phyloP scores from a whole-genome alignment of 2,113 vertebrate genomes.

The Hippotragus niger region DNA sequence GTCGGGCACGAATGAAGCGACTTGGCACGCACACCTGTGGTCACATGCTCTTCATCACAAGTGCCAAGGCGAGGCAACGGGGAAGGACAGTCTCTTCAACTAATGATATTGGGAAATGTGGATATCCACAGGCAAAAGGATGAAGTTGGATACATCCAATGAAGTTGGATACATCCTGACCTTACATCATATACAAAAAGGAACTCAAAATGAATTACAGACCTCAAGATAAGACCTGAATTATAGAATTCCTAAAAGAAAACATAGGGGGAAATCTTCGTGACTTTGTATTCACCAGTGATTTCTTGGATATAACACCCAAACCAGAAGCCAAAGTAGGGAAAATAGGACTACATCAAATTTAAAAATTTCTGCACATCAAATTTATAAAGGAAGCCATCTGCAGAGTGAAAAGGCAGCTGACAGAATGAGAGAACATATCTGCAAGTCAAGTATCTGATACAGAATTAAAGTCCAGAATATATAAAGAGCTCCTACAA shows the following conservation, averaged over 20 bases:
- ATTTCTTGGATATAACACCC: not conserved
- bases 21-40: fast-evolving
- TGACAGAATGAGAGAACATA: not conserved
- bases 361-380: not conserved
- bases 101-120: not conserved
- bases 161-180: not conserved
- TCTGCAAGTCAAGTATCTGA: not conserved
- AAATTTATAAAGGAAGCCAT: not conserved
- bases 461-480: not conserved
- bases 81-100: not conserved
- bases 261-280: not conserved
- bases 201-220: not conserved
- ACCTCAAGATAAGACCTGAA: not conserved
- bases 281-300: not conserved
- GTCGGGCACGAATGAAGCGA: fast-evolving
- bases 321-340: not conserved
- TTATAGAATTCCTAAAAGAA: not conserved
- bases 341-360: not conserved
- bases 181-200: not conserved
- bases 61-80: not conserved
- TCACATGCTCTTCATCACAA: not conserved
- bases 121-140: not conserved
- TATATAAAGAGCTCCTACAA: not conserved
- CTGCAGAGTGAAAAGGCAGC: not conserved
- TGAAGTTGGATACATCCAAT: not conserved